Evolutionary conservation across 2,888 invertebrate genomes (phyloP), one percentile per base, ranked within the genome.

Genomic region (Aelia acuminata): DNA sequence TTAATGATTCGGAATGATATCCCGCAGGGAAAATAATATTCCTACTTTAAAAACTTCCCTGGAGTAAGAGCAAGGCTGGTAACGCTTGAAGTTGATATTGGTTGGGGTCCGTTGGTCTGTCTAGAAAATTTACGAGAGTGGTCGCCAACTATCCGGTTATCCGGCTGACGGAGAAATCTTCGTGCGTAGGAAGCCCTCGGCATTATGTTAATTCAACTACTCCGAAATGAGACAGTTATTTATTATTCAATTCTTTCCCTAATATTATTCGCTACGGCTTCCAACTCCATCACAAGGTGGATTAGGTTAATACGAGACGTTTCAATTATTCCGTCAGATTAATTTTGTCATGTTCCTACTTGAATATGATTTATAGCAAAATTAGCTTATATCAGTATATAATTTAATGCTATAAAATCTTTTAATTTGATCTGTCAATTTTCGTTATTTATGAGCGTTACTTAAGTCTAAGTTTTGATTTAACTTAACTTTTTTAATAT

Each of bases 151-250:
- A 70, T 35, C 63, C 35, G 35, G 31, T 35, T 18, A 35, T 35
- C 18, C 35, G 31, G 5, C 35, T 35, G 63, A 70, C 63, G 35
- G 31, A 10, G n/a, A 31, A 7, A 70, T 70, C 31, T 70, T 70
- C 7, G 63, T 35, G 63, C 31, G 63, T 70, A 70, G 63, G 63
- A 70, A 70, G 63, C 31, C 18, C n/a, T n/a, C 20, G 35, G 63
- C 63, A 70, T 70, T 70, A 70, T 70, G 63, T 70, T 70, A 70
- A 70, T 70, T 70, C 35, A 20, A 70, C 63, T 70, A 70, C 63
- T 70, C 35, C 63, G 26, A 35, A 35, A 70, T 70, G 26, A 35
- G 63, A 70, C 63, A 70, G 63, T 70, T 70, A 70, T 70, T 57
- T 70, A 70, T 70, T 70, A 70, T 70, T 70, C 63, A 70, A 70